phyloP scores from a whole-genome alignment of 2,797 vertebrate genomes.

The Myiothlypis chrysogaster region DNA sequence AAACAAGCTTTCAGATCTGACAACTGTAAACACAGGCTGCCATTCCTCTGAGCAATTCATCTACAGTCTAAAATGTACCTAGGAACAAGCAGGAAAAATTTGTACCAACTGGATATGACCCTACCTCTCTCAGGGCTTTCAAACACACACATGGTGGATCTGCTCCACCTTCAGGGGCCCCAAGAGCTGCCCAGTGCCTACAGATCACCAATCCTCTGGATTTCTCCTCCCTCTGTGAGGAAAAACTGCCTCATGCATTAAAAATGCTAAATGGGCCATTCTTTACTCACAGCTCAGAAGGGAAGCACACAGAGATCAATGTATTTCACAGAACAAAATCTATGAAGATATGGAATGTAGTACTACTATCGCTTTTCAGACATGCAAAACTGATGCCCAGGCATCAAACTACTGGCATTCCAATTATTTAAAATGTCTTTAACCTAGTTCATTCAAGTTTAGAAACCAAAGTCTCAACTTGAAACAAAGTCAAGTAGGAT shows the following conservation, averaged over 20 bases:
- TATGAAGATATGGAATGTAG: background rate
- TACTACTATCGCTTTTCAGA: background rate
- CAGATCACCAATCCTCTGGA: background rate
- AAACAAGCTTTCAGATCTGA: background rate
- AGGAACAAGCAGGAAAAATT: background rate
- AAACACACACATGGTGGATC: fast-evolving
- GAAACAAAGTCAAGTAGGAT: background rate
- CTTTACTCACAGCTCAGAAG: background rate
- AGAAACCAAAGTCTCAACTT: background rate
- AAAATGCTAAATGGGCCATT: background rate
- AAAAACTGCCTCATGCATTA: background rate
- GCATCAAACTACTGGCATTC: background rate
- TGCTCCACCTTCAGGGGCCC: background rate
- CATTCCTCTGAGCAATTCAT: background rate
- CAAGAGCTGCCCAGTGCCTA: background rate
- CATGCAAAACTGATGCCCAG: background rate
- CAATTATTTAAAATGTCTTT: background rate
- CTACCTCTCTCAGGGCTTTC: background rate
- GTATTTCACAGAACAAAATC: background rate
- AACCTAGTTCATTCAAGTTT: background rate
- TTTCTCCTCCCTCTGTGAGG: fast-evolving
- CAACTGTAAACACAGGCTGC: background rate
- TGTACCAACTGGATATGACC: background rate
- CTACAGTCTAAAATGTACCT: background rate
- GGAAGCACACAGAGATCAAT: background rate